Conservation (phyloP, 2,797 vertebrate species). For the Glossophaga mutica region DNA sequence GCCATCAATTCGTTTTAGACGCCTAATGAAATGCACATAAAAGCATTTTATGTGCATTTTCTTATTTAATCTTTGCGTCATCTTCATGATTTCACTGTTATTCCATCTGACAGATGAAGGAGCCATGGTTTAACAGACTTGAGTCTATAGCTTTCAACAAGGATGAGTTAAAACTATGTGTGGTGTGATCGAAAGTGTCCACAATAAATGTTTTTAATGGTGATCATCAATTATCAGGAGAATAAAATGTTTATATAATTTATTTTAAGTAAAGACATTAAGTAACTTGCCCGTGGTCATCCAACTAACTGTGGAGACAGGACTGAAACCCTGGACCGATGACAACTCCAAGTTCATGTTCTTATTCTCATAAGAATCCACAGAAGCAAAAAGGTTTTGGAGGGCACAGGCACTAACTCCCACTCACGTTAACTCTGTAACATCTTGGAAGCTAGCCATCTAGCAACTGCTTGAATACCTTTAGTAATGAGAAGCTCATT, state of each 20-base stretch:
- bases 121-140: neutral
- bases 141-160: neutral
- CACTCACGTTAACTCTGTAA: neutral
- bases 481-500: neutral
- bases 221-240: neutral
- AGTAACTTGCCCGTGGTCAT: neutral
- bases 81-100: neutral
- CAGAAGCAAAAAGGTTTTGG: neutral
- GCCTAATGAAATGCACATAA: neutral
- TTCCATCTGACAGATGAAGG: neutral
- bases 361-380: neutral
- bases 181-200: neutral
- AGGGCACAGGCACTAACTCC: neutral
- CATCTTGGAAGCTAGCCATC: neutral
- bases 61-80: neutral
- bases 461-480: neutral
- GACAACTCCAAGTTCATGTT: neutral
- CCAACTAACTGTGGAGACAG: neutral
- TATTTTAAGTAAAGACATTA: conserved; percentile 9
- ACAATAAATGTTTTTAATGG: neutral
- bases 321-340: neutral
- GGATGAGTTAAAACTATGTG: neutral
- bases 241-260: neutral
- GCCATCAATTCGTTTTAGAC: neutral
- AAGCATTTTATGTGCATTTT: neutral